Conservation (phyloP, 2,888 invertebrate genomes). For the Aphodius granarius region DNA sequence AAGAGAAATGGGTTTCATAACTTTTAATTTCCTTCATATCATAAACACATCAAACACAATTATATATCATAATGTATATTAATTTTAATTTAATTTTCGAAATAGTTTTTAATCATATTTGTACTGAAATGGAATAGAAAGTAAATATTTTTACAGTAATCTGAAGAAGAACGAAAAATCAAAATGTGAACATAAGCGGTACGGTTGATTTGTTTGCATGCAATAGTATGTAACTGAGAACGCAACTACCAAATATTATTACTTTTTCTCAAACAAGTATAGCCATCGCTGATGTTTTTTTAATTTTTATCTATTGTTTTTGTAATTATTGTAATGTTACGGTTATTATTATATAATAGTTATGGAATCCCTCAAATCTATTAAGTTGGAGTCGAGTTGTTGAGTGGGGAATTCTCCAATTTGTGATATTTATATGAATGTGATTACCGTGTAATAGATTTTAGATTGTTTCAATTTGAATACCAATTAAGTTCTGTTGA, state of each 20-base stretch:
- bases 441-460: conserved; percentile 54
- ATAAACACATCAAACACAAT: conserved; percentile 16
- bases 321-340: not conserved
- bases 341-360: conserved; percentile 30
- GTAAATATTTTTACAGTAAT: conserved; percentile 33
- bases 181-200: not conserved
- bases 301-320: conserved; percentile 1
- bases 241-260: not conserved
- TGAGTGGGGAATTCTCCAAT: conserved; percentile 49
- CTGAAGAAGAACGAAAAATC: not conserved
- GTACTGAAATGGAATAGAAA: conserved; percentile 21
- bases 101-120: conserved; percentile 7
- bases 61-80: not conserved
- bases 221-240: not conserved
- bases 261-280: not conserved
- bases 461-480: conserved; percentile 53
- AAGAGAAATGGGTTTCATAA: conserved; percentile 38
- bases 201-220: not conserved
- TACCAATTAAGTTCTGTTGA: conserved; percentile 53
- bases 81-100: not conserved
- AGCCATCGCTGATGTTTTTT: conserved; percentile 3
- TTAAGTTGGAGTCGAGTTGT: conserved; percentile 47
- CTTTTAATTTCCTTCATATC: conserved; percentile 27
- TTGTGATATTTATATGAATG: conserved; percentile 55
- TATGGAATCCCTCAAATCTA: conserved; percentile 45